Conservation (phyloP, 2,888 invertebrate species). For the Drosophila paranaensis region DNA sequence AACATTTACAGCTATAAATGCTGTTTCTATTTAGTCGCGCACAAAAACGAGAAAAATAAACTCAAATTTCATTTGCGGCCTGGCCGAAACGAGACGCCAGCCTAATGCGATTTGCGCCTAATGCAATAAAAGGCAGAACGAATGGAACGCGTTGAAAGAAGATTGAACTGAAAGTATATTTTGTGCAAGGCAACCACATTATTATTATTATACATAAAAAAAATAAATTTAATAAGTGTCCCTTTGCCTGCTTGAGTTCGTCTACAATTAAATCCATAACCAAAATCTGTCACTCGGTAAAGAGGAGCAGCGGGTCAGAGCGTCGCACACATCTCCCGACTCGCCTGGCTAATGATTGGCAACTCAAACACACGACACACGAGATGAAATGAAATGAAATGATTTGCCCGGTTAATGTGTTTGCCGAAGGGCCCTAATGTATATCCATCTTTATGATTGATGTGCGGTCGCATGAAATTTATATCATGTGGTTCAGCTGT, state of each 20-base stretch:
- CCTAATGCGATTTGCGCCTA: slow-evolving; percentile 5
- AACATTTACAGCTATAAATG: slow-evolving; percentile 5
- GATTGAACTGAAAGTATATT: neutral
- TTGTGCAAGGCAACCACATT: neutral
- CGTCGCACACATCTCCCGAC: neutral
- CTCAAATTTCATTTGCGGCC: slow-evolving; percentile 1
- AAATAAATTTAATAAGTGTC: no score
- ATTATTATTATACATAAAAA: neutral
- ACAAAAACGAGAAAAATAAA: neutral
- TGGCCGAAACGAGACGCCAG: neutral
- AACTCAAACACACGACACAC: slow-evolving; percentile 2
- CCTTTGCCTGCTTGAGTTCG: neutral
- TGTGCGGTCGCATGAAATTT: slow-evolving; percentile 16
- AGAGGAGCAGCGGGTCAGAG: neutral
- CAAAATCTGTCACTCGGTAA: neutral
- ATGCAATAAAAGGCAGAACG: neutral
- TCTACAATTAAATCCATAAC: neutral
- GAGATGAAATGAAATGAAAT: neutral
- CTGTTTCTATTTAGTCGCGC: slow-evolving; percentile 1
- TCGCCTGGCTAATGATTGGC: slow-evolving; percentile 1
- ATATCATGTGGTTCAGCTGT: slow-evolving; percentile 15
- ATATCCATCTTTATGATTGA: slow-evolving; percentile 31
- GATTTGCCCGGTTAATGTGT: slow-evolving; percentile 1
- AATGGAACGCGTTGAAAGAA: neutral
- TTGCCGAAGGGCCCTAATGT: slow-evolving; percentile 11